Base-by-base conservation (phyloP, 2,113 vertebrate genomes). In the Hiodon tergisus region DNA sequence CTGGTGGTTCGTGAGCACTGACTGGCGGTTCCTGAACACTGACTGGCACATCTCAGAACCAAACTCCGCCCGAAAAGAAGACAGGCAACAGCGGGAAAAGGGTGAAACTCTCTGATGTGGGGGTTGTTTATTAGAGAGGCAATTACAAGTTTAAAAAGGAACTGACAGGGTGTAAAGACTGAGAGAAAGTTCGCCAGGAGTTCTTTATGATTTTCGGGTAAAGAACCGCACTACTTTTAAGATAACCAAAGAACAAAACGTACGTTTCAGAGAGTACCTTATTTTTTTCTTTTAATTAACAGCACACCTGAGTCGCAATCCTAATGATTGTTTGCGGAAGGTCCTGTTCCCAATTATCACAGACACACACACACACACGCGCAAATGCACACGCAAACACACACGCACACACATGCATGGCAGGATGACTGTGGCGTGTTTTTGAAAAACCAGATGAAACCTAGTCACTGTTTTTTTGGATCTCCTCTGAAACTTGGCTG, bases 11-110 rank as follows among this genome's bases (percentile, higher is more conserved):
- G 62, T 70, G 78, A 80, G 81, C 79, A 86, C 82, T 71, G 81
- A 84, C 80, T 86, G 85, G 86, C 85, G 31, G 31, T 31, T 31
- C 74, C 62, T 71, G 78, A 81, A 81, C 79, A 86, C 83, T 72
- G 81, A 82, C 79, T 87, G 86, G 85, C 84, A 87, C 78, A 61
- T 82, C 79, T 81, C 57, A 67, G 67, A 80, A 77, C 72, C 83
- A 78, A 83, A 82, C 77, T 78, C 71, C 76, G 48, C 50, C 71
- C 73, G 59, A 65, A 50, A 53, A 54, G 55, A 54, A 31, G n/a
- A 54, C 55, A 6, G 11, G 55, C 11, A 63, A 63, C 61, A 63
- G 17, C 61, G 17, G 5, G 6, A 16, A 16, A 17, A 31, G 8
- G 31, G 8, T 4, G 47, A 46, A 58, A 46, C 14, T 47, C 3